Base-by-base conservation (phyloP, 2,888 invertebrate species). In the Hecatera dysodea region DNA sequence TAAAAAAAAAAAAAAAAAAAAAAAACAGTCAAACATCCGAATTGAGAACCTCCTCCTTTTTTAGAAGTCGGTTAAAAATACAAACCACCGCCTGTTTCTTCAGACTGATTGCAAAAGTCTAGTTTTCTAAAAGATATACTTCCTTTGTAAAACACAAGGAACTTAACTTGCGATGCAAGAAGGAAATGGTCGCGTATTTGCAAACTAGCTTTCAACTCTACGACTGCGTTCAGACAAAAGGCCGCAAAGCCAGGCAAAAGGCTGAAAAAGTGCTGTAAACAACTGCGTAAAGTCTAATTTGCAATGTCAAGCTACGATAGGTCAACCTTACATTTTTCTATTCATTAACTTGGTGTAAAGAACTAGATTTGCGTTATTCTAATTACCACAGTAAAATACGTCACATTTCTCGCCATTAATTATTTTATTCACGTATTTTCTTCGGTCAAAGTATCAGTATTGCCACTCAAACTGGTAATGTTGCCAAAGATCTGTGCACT, bases 361-460 rank as follows among this genome's bases (percentile, higher is more conserved):
- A 52, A 55, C 29, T 29, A 42, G 24, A 19, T 64, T 66, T 72
- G n/a, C 27, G 59, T 63, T 17, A 55, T 17, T 33, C 55, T 55
- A 57, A 71, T 67, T 59, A 60, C 59, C 68, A 61, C 67, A 57
- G 64, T 64, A 60, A 63, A 72, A 64, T 24, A 66, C 52, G 60
- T 64, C 55, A 72, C 17, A 64, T 36, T 62, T 64, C 22, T 22
- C 48, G 15, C 39, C n/a, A 53, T 70, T 42, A 11, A 11, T 22
- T 48, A 22, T 22, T 48, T 11, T 11, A 9, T 9, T 15, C 11
- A 39, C 11, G 1, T n/a, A n/a, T 42, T 42, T 42, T 6, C 8
- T 17, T 42, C 19, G 42, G 42, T 42, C 17, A 17, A 42, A 42
- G 17, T 17, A 42, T 42, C 17, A 17, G 17, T 19, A 42, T 42